Evolutionary conservation across 2,113 vertebrate genomes (phyloP).

Genomic region (Albula goreensis): DNA sequence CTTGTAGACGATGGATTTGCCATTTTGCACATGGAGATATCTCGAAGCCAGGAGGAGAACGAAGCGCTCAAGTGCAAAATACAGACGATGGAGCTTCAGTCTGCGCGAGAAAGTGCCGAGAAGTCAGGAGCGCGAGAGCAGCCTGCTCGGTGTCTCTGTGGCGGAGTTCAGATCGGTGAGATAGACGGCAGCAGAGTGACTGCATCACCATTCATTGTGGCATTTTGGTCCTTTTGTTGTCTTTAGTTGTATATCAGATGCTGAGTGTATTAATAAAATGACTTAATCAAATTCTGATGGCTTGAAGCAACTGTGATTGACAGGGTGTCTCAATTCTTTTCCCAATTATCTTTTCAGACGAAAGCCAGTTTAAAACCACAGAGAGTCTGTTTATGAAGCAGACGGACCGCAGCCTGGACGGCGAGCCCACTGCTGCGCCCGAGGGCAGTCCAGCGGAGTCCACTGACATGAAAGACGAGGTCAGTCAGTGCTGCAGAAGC

Average conservation of each 20-base stretch:
- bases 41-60: slow-evolving; percentile 20
- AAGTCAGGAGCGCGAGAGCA: background rate
- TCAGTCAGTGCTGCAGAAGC: background rate
- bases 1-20: slow-evolving; percentile 13
- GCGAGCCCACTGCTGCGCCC: background rate
- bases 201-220: too few species aligned
- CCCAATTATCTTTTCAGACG: background rate
- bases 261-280: too few species aligned
- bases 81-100: slow-evolving; percentile 20
- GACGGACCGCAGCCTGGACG: background rate
- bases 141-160: background rate
- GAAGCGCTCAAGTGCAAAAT: slow-evolving; percentile 13
- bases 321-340: background rate
- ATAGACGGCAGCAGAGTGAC: too few species aligned
- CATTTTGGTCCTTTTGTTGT: too few species aligned
- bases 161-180: background rate
- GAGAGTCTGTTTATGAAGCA: background rate
- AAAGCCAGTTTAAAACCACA: background rate
- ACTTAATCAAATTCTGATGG: background rate
- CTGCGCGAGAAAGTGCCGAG: background rate
- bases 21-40: slow-evolving; percentile 15
- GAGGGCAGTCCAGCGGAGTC: background rate
- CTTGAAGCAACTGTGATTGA: background rate
- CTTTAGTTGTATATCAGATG: too few species aligned
- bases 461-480: background rate